Base-by-base conservation (phyloP, 2,797 vertebrate species). In the Ctenosaura bakeri region DNA sequence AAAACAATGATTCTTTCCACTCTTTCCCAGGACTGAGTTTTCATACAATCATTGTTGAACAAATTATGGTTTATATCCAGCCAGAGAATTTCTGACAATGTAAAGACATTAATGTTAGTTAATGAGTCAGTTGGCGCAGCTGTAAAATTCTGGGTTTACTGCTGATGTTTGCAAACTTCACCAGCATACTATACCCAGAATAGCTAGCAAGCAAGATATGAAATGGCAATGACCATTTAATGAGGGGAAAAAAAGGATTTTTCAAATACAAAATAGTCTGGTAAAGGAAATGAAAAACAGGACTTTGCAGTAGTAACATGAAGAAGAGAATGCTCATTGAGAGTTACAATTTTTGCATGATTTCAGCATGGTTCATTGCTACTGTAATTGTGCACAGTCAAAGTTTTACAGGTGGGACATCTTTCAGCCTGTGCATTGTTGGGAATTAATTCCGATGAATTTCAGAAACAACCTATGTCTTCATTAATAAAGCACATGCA, bases 361-460 rank as follows among this genome's bases (percentile, higher is more conserved):
- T 88, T 95, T 95, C 94, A 95, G 94, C 93, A 95, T 69, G 6
- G 18, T 66, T 76, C 78, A 88, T 94, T 92, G 52, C 80, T 38
- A 62, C 91, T 93, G 71, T 69, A 92, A 76, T 92, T 93, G 92
- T 96, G 94, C 91, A 93, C 91, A n/a, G 86, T 90, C 87, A 89
- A 91, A 74, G 74, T 88, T 82, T 94, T 71, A 56, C 73, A 90
- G 94, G 90, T 93, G 74, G 50, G 85, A 82, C 35, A 90, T 87
- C 81, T 20, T 79, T 94, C 93, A 92, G 93, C 92, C 89, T 90
- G 83, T 26, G 22, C 20, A 24, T 90, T 13, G 16, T n/a, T 88
- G 91, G 94, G 95, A 74, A 74, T 74, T 38, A 95, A 94, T 95
- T 96, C 94, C 87, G 90, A 91, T 93, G 93, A 89, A 88, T 92